Evolutionary conservation across 2,113 vertebrate genomes (phyloP).

Genomic region (Ceyx margarethae): DNA sequence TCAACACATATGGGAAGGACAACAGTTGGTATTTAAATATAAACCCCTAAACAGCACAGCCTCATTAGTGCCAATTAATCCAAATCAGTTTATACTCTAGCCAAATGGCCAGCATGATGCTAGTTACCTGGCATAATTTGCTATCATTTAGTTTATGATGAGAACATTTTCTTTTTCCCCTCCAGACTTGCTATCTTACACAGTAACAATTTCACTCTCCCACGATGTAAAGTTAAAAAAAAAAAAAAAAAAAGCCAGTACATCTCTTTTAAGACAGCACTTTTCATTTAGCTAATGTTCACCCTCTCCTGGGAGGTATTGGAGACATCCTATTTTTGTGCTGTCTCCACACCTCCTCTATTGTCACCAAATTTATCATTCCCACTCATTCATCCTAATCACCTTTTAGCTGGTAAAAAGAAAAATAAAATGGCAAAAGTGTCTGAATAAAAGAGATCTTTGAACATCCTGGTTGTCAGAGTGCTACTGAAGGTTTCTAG

Average conservation of each 20-base stretch:
- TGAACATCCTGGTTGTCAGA: neutral
- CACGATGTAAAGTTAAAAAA: neutral
- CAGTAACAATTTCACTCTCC: neutral
- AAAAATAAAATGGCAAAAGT: neutral
- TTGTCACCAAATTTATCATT: neutral
- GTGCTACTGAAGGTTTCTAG: neutral
- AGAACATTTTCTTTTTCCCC: neutral
- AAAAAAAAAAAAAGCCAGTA: neutral
- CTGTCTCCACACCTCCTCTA: neutral
- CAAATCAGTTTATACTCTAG: neutral
- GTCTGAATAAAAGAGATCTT: fast-evolving
- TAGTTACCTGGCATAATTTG: neutral
- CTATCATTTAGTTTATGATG: neutral
- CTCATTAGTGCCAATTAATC: neutral
- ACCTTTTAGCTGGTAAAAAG: neutral
- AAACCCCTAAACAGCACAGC: neutral
- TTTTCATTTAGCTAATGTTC: neutral
- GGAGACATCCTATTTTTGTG: neutral
- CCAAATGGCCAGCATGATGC: neutral
- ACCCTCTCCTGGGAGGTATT: neutral
- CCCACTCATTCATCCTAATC: neutral
- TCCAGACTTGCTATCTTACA: neutral
- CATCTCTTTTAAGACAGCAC: neutral
- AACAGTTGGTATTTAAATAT: neutral
- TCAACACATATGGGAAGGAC: neutral